Conservation (phyloP, 2,797 vertebrate species). For the Alectoris magna region DNA sequence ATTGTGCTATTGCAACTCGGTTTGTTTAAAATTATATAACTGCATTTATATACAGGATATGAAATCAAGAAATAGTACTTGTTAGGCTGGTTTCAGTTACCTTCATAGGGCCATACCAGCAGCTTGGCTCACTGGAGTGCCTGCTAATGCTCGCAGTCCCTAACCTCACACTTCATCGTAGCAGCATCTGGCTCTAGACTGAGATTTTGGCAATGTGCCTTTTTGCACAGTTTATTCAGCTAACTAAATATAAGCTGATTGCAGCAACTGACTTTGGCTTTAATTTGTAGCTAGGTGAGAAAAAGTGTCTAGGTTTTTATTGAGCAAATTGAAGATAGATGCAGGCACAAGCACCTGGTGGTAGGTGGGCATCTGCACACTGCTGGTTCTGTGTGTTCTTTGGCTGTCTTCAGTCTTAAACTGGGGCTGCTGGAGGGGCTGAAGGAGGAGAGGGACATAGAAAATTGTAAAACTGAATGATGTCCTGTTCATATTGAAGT, state of each 20-base stretch:
- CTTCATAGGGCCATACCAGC: rapidly evolving
- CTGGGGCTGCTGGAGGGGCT: background rate
- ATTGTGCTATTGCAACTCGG: background rate
- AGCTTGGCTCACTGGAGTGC: background rate
- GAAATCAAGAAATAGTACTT: background rate
- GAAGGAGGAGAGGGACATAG: background rate
- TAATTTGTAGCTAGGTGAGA: background rate
- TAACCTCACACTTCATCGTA: background rate
- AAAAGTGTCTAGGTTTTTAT: background rate
- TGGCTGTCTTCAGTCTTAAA: background rate
- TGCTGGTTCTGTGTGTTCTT: background rate
- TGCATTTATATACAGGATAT: background rate
- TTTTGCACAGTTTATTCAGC: background rate
- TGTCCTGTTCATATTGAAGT: background rate
- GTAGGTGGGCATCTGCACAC: rapidly evolving
- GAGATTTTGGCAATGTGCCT: background rate
- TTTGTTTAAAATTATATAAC: background rate
- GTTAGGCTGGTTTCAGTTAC: background rate
- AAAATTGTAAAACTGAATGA: background rate
- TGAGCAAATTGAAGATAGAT: background rate
- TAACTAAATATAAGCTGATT: background rate
- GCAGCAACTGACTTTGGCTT: background rate
- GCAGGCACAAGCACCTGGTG: background rate
- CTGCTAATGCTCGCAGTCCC: background rate
- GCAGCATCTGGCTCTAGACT: background rate